These are phyloP conservation scores for Dolichoris vasculosae DNA, from an alignment of 1,140 invertebrate species.

Conservation along the genomic window DNA sequence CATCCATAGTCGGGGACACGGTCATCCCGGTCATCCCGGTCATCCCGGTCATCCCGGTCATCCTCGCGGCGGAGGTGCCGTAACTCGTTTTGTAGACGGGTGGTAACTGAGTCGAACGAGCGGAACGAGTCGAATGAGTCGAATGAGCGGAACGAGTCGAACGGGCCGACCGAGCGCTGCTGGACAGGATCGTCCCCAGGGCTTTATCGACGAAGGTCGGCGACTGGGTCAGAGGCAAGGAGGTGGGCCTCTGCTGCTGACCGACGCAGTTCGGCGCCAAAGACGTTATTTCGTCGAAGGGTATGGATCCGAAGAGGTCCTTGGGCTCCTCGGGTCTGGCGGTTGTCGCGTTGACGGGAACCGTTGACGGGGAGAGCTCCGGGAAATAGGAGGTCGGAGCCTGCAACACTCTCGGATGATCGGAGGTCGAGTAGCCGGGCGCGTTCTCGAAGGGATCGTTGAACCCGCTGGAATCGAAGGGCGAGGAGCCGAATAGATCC, in stretches of 20 bases:
- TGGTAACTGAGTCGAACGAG: slow-evolving; percentile 48
- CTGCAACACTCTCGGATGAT: slow-evolving; percentile 8
- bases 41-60: no score
- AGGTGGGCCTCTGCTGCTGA: slow-evolving; percentile 63
- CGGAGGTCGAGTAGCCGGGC: slow-evolving; percentile 44
- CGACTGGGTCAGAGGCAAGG: slow-evolving; percentile 66
- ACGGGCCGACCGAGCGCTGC: slow-evolving; percentile 52
- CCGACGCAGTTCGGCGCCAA: slow-evolving; percentile 55
- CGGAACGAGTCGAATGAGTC: no score
- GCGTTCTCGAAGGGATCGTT: slow-evolving; percentile 65
- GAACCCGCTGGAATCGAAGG: slow-evolving; percentile 71
- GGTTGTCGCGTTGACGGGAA: slow-evolving; percentile 30
- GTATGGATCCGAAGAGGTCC: slow-evolving; percentile 79
- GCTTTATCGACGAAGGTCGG: slow-evolving; percentile 60
- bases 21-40: no score
- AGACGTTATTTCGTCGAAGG: slow-evolving; percentile 75
- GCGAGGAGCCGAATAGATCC: slow-evolving; percentile 77
- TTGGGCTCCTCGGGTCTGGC: slow-evolving; percentile 54
- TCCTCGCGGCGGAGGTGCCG: slow-evolving; percentile 55
- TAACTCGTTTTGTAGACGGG: slow-evolving; percentile 43
- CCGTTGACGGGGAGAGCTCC: slow-evolving; percentile 47
- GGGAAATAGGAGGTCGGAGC: background rate
- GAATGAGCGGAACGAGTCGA: no score
- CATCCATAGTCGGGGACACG: slow-evolving; percentile 46
- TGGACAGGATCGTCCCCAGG: slow-evolving; percentile 59